These are phyloP conservation scores for Helicoverpa armigera DNA, from an alignment of 1,140 invertebrate genomes.

Conservation along the genomic window DNA sequence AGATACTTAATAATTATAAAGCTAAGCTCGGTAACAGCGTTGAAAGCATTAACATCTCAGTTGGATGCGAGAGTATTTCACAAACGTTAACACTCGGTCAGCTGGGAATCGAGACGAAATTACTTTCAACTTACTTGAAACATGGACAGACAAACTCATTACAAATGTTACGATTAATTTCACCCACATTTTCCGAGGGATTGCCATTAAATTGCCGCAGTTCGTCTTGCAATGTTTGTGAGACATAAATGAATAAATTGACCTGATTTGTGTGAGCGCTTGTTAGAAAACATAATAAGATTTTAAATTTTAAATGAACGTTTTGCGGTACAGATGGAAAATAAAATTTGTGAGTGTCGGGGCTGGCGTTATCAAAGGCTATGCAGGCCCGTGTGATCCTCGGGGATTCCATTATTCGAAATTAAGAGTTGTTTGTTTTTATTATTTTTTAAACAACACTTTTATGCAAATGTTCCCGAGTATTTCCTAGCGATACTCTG, in stretches of 20 bases:
- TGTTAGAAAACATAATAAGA: slow-evolving; percentile 61
- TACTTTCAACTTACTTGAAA: slow-evolving; percentile 35
- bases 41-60: slow-evolving; percentile 22
- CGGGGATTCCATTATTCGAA: slow-evolving; percentile 59
- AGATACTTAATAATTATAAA: slow-evolving; percentile 33
- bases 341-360: slow-evolving; percentile 58
- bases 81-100: slow-evolving; percentile 23
- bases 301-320: slow-evolving; percentile 68
- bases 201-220: slow-evolving; percentile 27
- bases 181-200: slow-evolving; percentile 42
- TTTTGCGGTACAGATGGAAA: slow-evolving; percentile 56
- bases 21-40: slow-evolving; percentile 1
- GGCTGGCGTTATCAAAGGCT: slow-evolving; percentile 65
- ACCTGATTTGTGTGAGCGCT: slow-evolving; percentile 45
- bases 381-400: slow-evolving; percentile 61
- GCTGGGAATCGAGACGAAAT: slow-evolving; percentile 28
- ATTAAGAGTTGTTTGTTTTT: slow-evolving; percentile 59
- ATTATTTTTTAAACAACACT: slow-evolving; percentile 48
- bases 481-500: slow-evolving; percentile 33
- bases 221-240: slow-evolving; percentile 50
- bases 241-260: slow-evolving; percentile 51
- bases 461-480: slow-evolving; percentile 42
- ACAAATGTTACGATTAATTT: slow-evolving; percentile 46
- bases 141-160: slow-evolving; percentile 46
- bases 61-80: slow-evolving; percentile 8